Evolutionary conservation across 2,113 vertebrate species (phyloP).

Genomic region (Corvus hawaiiensis): DNA sequence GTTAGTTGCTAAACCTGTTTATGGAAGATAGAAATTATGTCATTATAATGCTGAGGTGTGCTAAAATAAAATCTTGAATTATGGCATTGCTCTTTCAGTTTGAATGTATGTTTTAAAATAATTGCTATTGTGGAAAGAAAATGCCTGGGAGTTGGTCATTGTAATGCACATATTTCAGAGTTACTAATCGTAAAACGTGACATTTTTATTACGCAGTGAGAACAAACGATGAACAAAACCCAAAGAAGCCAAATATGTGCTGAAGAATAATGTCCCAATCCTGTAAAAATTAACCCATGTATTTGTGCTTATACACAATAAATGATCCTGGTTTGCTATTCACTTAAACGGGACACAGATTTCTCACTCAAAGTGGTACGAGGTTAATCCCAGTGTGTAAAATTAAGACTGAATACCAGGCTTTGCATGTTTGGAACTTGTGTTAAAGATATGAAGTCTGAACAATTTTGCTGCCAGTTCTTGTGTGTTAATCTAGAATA

Average conservation of each 20-base stretch:
- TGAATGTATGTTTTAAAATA: not conserved
- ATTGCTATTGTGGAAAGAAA: not conserved
- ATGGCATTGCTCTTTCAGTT: not conserved
- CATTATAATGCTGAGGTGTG: not conserved
- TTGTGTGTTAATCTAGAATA: not conserved
- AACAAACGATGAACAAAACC: not conserved
- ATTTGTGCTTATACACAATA: not conserved
- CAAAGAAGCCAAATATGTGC: not conserved
- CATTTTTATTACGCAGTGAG: not conserved
- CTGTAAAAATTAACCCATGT: not conserved
- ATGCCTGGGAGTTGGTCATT: not conserved
- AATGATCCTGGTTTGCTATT: not conserved
- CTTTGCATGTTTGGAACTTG: not conserved
- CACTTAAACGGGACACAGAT: not conserved
- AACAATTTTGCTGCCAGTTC: not conserved
- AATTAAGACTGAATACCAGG: not conserved
- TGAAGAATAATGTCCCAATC: not conserved
- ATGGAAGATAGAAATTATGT: not conserved
- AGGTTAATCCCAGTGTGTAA: not conserved
- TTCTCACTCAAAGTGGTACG: not conserved
- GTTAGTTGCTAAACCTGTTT: not conserved
- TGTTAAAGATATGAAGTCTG: not conserved
- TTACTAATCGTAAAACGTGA: not conserved
- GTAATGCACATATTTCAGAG: not conserved
- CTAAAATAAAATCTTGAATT: conserved; percentile 16